Evolutionary conservation across 2,888 invertebrate genomes (phyloP).

Genomic region (Brenthis ino): DNA sequence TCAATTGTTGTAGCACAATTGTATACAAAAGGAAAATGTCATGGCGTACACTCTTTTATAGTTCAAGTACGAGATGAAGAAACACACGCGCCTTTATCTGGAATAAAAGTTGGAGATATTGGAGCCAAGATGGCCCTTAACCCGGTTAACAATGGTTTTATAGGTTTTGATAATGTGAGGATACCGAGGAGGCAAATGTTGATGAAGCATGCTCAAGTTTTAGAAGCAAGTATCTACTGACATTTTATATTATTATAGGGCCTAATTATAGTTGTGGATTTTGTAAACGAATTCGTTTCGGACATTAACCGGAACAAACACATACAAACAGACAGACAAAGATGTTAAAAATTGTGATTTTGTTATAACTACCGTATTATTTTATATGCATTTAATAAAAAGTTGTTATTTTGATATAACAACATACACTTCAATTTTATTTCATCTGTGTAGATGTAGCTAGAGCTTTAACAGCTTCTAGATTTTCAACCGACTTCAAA

Average conservation of each 20-base stretch:
- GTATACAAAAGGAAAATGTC: constrained; percentile 89
- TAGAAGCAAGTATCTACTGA: constrained; percentile 64
- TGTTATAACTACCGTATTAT: too few relatives aligned
- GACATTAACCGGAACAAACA: too few relatives aligned
- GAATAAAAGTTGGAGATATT: constrained; percentile 96
- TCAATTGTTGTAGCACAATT: constrained; percentile 96
- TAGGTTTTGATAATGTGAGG: constrained; percentile 92
- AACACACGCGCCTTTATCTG: constrained; percentile 92
- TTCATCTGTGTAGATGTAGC: too few relatives aligned
- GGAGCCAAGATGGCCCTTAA: constrained; percentile 96
- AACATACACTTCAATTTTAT: too few relatives aligned
- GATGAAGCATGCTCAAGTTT: constrained; percentile 95
- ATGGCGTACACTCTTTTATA: constrained; percentile 95
- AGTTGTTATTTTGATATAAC: too few relatives aligned
- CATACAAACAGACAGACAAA: too few relatives aligned
- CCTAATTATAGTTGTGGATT: too few relatives aligned
- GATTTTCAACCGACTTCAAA: too few relatives aligned
- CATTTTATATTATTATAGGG: neutral
- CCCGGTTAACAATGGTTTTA: constrained; percentile 94
- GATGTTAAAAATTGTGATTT: too few relatives aligned
- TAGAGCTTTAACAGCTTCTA: too few relatives aligned
- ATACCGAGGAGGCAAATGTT: constrained; percentile 94
- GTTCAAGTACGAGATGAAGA: constrained; percentile 94
- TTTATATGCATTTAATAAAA: too few relatives aligned
- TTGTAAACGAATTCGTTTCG: neutral